Evolutionary conservation across 2,113 vertebrate genomes (phyloP).

Genomic region (Myanophis thanlyinensis): DNA sequence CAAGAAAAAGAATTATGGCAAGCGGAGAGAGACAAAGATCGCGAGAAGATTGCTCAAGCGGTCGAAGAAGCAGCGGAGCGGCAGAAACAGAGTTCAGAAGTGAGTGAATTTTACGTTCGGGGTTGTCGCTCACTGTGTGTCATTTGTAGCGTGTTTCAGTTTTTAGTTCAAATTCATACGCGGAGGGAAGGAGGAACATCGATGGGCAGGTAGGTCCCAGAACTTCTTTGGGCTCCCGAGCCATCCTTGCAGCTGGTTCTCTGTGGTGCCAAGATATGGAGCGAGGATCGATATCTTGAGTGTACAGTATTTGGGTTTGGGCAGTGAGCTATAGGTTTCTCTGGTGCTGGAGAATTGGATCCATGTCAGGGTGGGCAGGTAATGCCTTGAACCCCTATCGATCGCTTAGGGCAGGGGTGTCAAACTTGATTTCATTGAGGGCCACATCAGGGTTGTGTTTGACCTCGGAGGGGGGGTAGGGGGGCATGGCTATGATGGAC

Average conservation of each 20-base stretch:
- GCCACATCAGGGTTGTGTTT: too few species aligned
- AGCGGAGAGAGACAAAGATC: slow-evolving; percentile 59
- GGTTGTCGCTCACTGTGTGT: background rate
- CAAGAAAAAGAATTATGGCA: slow-evolving; percentile 74
- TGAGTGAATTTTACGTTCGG: slow-evolving; percentile 42
- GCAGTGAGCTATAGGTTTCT: background rate
- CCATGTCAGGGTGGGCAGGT: background rate
- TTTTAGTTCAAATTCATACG: background rate
- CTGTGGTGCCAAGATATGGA: background rate
- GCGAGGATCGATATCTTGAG: too few species aligned
- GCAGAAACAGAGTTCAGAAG: slow-evolving; percentile 68
- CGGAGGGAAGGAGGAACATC: background rate
- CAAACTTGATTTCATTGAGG: too few species aligned
- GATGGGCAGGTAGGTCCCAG: background rate
- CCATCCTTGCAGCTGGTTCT: background rate
- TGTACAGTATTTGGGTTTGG: background rate
- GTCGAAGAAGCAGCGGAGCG: slow-evolving; percentile 66
- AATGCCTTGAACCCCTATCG: background rate
- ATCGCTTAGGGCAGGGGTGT: background rate
- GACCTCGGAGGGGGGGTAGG: too few species aligned
- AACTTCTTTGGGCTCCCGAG: background rate
- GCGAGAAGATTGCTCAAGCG: slow-evolving; percentile 61
- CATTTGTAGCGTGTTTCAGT: background rate
- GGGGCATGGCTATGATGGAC: too few species aligned
- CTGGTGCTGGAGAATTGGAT: background rate